A percentile compares a stretch with the other conserved stretches of the same genome.
phyloP scores from a whole-genome alignment of 2,113 vertebrate species.

The Nannobrachium achirus region DNA sequence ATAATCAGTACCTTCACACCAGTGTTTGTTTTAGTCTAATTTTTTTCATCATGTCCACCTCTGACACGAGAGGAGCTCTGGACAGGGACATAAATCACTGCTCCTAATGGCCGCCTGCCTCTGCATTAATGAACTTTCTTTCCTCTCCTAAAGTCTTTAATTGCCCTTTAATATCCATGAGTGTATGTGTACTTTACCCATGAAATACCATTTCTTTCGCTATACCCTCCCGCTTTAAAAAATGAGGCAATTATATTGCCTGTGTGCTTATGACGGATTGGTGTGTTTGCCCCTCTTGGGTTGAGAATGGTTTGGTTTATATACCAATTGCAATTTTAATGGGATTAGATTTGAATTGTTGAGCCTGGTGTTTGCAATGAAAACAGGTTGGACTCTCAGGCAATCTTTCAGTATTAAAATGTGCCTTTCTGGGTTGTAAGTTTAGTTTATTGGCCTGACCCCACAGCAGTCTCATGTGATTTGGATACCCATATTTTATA shows the following conservation, averaged over 20 bases:
- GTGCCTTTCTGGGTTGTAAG: slow-evolving; percentile 35
- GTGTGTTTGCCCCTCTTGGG: slow-evolving; percentile 15
- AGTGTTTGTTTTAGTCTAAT: slow-evolving; percentile 39
- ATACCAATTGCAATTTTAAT: slow-evolving; percentile 48
- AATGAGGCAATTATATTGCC: slow-evolving; percentile 16
- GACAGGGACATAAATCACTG: slow-evolving; percentile 35
- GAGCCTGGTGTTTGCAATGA: slow-evolving; percentile 46
- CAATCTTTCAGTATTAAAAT: slow-evolving; percentile 39
- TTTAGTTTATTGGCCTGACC: slow-evolving; percentile 50
- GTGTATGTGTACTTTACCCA: not conserved
- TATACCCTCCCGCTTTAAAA: not conserved
- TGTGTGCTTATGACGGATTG: slow-evolving; percentile 33
- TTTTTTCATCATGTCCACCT: slow-evolving; percentile 9
- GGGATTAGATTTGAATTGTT: slow-evolving; percentile 55
- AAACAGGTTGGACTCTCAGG: slow-evolving; percentile 40
- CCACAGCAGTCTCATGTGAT: slow-evolving; percentile 28
- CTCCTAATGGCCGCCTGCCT: slow-evolving; percentile 34
- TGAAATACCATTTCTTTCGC: slow-evolving; percentile 15
- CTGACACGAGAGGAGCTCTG: slow-evolving; percentile 5
- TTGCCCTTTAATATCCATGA: slow-evolving; percentile 35
- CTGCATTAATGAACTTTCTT: slow-evolving; percentile 30
- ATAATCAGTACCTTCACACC: slow-evolving; percentile 38
- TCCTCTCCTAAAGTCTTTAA: slow-evolving; percentile 29
- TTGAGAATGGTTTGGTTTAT: slow-evolving; percentile 54
- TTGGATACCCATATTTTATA: slow-evolving; percentile 16